A percentile compares a stretch with the other conserved stretches of the same genome.
Evolutionary conservation across 1,140 invertebrate genomes (phyloP).

Genomic region (Drosophila bifasciata): DNA sequence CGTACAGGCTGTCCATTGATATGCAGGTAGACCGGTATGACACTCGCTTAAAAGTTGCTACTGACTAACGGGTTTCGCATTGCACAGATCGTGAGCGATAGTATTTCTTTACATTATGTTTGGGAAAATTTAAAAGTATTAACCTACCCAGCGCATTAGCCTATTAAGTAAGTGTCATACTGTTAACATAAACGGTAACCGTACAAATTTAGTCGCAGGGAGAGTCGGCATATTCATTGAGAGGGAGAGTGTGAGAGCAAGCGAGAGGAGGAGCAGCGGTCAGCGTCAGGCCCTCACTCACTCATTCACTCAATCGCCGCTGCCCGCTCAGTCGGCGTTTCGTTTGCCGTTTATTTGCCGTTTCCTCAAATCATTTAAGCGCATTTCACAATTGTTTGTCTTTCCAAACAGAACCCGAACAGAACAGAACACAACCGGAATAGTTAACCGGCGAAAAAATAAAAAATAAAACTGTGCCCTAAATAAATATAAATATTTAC

Average conservation of each 20-base stretch:
- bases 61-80: no score
- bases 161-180: slow-evolving; percentile 27
- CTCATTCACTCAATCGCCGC: slow-evolving; percentile 12
- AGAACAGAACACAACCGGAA: slow-evolving; percentile 28
- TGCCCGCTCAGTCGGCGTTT: slow-evolving; percentile 35
- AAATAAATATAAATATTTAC: slow-evolving; percentile 35
- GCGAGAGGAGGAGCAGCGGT: slow-evolving; percentile 12
- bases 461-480: slow-evolving; percentile 27
- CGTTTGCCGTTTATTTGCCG: slow-evolving; percentile 68
- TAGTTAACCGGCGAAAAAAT: slow-evolving; percentile 40
- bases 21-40: no score
- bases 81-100: no score
- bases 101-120: not conserved
- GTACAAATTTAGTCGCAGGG: slow-evolving; percentile 31
- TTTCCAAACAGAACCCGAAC: slow-evolving; percentile 72
- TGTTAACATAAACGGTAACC: no score
- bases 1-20: no score
- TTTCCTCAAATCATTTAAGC: slow-evolving; percentile 79
- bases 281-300: not conserved
- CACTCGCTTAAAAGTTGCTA: no score
- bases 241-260: slow-evolving; percentile 17
- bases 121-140: slow-evolving; percentile 1
- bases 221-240: not conserved
- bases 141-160: slow-evolving; percentile 7
- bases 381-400: slow-evolving; percentile 78